Conservation (phyloP, 1,140 invertebrate genomes). For the Aphelinus certus region DNA sequence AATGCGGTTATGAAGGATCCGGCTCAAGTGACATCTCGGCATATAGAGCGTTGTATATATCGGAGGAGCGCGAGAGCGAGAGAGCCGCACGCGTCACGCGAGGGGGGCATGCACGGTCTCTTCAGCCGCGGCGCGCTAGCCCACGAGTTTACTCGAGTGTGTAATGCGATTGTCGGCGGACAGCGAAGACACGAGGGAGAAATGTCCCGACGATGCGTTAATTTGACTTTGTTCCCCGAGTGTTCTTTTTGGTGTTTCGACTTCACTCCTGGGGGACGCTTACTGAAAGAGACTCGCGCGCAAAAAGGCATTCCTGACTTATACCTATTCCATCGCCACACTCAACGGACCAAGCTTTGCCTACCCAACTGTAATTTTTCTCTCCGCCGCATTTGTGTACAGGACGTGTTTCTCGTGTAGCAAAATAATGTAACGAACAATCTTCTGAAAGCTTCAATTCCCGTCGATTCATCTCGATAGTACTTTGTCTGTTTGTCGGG, state of each 20-base stretch:
- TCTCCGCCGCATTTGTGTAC: not conserved
- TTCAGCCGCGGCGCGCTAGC: not conserved
- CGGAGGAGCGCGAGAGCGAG: not conserved
- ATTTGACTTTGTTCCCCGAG: conserved; percentile 28
- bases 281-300: not conserved
- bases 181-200: not conserved
- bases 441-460: too few relatives aligned
- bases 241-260: conserved; percentile 12
- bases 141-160: conserved; percentile 16
- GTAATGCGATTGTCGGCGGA: conserved; percentile 29
- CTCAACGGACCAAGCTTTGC: conserved; percentile 10
- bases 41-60: too few relatives aligned
- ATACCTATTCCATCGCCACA: not conserved
- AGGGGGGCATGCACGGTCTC: too few relatives aligned
- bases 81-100: not conserved
- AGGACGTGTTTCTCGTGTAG: too few relatives aligned
- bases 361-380: not conserved
- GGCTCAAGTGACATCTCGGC: not conserved
- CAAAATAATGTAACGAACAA: too few relatives aligned
- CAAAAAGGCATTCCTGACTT: not conserved
- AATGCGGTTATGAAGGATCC: too few relatives aligned
- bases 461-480: too few relatives aligned
- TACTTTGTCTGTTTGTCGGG: too few relatives aligned
- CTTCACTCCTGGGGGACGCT: too few relatives aligned
- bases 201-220: conserved; percentile 21